Evolutionary conservation across 2,888 invertebrate species (phyloP), one percentile per base, ranked within the genome.

Genomic region (Monochamus alternatus): DNA sequence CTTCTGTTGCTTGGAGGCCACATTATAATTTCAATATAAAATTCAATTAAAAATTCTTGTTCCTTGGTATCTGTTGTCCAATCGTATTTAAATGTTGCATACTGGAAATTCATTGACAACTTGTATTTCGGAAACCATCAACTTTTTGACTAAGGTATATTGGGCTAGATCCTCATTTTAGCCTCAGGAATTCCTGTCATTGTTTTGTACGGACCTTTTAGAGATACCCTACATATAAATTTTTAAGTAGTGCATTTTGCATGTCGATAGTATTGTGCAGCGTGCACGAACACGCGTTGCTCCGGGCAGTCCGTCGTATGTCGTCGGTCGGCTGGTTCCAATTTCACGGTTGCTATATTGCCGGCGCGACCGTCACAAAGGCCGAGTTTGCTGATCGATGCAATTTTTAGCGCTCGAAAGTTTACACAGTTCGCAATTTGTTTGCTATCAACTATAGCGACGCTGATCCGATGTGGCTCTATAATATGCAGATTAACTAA

Each of bases 271-370:
- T 22, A 22, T 22, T 22, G 22, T 22, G 22, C n/a, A n/a, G 55
- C 1, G 55, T 55, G 14, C 22, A 22, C 22, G 9, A 3, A 5
- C 3, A 47, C 5, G 3, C 14, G 55, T 55, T 22, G 55, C 55
- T 55, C n/a, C n/a, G 55, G 38, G n/a, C n/a, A 8, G 58, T 55
- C 43, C 43, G 68, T n/a, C 58, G 68, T 7, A 43, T 22, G 68
- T 22, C 22, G 22, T 55, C 43, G 59, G 68, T n/a, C 58, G 68
- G 10, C 58, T 43, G 68, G 58, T 22, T 58, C 68, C 68, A 68
- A 68, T 68, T 68, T 68, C 68, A 68, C 68, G 68, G 55, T 58
- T 38, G n/a, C 52, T 66, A 12, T 30, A 47, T 31, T 55, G 32
- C 38, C 38, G 43, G 22, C 58, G 8, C 38, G 43, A 59, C 10